Evolutionary conservation across 2,888 invertebrate genomes (phyloP), one percentile per base, ranked within the genome.

Genomic region (Lithosia quadra): DNA sequence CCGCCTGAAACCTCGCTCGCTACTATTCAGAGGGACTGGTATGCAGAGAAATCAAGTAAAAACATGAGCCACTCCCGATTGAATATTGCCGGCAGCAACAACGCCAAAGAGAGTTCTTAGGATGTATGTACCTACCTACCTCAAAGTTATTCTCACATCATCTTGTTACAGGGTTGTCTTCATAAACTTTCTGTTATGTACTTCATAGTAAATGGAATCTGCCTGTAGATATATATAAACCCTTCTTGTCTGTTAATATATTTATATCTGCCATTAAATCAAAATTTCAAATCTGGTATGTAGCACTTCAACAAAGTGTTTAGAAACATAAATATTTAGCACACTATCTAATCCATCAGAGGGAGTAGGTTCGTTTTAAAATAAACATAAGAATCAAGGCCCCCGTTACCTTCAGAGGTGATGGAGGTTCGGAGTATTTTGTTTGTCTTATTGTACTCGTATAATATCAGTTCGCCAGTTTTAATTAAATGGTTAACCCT

Each of bases 271-370:
- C 15, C 24, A 58, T 68, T 60, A 33, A 56, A 68, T 61, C 55
- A 56, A 53, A 68, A 63, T 58, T 43, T 56, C 34, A 9, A 34
- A 55, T 64, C 33, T 67, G 70, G 67, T 56, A 67, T 70, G 66
- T 63, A 69, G 63, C 63, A 70, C 63, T 66, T 63, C 70, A 60
- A 63, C 59, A 53, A 56, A 67, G 66, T 70, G 67, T 60, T 33
- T 56, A 60, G 67, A 59, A 59, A 62, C 59, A 67, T 67, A 70
- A 67, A 70, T 67, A 67, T 66, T 67, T 63, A 63, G 53, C 63
- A 66, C 66, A 56, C 69, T 34, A 63, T 65, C 22, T 57, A 61
- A 66, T 59, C 58, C 55, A 59, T 55, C 59, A 62, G 56, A 65
- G 59, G 55, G 39, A 22, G 49, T 58, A 65, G 64, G 56, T 65